Evolutionary conservation across 2,113 vertebrate species (phyloP), one percentile per base, ranked within the genome.

Genomic region (Enhydra lutris): DNA sequence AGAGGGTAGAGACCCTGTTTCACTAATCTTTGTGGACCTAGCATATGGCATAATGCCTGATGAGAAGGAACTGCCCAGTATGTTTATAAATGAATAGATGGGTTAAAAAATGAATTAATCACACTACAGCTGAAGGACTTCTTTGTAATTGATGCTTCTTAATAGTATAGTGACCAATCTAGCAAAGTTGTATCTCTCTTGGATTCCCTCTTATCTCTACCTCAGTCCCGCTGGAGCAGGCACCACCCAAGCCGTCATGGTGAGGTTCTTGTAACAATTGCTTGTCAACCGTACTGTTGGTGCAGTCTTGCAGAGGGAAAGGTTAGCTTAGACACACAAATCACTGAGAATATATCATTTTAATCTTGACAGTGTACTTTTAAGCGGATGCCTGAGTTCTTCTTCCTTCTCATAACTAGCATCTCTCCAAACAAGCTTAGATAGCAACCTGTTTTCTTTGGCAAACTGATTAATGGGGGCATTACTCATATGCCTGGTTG

Each of bases 381-480:
- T 57, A 88, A 89, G 36, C 74, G 96, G 90, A 83, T 67, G 97
- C 29, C 97, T 91, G 50, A 92, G 63, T 78, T 81, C 31, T n/a
- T 95, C 94, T 96, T 50, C 74, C 96, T 96, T 95, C 92, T 97
- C 97, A 97, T 92, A 98, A 95, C 88, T 91, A 95, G 76, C 57
- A 45, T 97, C 88, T 84, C 95, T 97, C 93, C 91, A 96, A 98
- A 98, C 50, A 98, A 92, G 76, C 55, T 86, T 61, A 92, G 81
- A 96, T 63, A 94, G 97, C 86, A 97, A 97, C 76, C 45, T 95
- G 82, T 97, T 98, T 98, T 98, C 97, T 98, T 97, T 97, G 52
- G 93, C 94, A 65, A 96, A 95, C 91, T 98, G 97, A 97, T 98
- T 98, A 98, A 98, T 98, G 96, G 85, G 79, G 76, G 92, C 95